Conservation (phyloP, 2,797 vertebrate species). For the Dicrostonyx torquatus region DNA sequence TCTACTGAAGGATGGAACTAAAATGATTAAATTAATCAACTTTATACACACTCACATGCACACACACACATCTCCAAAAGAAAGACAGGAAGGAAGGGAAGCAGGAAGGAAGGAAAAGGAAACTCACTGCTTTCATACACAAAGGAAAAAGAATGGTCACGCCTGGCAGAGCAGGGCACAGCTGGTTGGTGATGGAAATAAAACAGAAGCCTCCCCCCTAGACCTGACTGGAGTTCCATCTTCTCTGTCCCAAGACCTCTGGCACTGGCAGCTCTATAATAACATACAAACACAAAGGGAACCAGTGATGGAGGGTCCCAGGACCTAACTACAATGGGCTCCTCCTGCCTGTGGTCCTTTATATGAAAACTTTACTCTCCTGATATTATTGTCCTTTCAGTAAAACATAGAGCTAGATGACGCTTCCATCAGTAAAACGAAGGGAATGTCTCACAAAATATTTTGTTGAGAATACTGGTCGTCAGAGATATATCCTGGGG, state of each 20-base stretch:
- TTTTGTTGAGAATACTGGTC: constrained; percentile 41
- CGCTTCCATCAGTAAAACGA: constrained; percentile 11
- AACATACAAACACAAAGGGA: not conserved
- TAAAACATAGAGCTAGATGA: not conserved
- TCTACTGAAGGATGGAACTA: not conserved
- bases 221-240: not conserved
- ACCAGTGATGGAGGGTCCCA: not conserved
- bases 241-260: not conserved
- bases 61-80: not conserved
- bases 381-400: not conserved
- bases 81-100: not conserved
- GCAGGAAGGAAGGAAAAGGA: not conserved
- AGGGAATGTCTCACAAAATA: constrained; percentile 46
- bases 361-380: not conserved
- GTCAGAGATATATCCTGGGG: not conserved
- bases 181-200: not conserved
- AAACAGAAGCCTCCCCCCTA: not conserved
- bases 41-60: not conserved
- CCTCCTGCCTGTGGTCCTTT: not conserved
- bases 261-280: not conserved
- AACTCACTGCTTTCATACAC: not conserved
- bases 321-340: not conserved
- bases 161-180: not conserved
- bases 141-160: not conserved
- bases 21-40: not conserved